Evolutionary conservation across 2,888 invertebrate species (phyloP), one percentile per base, ranked within the genome.

Genomic region (Rhamphomyia laevipes): DNA sequence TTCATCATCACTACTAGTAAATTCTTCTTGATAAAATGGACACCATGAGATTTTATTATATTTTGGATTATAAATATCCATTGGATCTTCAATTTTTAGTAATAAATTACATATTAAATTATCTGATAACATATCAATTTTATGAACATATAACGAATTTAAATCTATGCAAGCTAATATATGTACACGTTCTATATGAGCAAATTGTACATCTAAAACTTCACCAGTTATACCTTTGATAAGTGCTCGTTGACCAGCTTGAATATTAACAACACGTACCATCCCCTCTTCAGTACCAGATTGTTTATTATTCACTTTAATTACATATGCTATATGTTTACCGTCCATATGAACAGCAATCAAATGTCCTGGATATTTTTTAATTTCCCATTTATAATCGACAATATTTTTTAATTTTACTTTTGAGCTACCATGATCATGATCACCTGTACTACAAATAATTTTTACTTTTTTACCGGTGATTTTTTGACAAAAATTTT

Each of bases 151-250:
- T 54, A 95, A 76, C 62, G 93, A 93, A 57, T 77, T 77, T 59
- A 85, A 85, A 69, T 96, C 95, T 46, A 94, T 86, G 58, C 86
- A 86, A 1, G 89, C 95, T 38, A 96, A 71, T 51, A 92, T 76
- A 38, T 86, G 80, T 58, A 86, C 82, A 48, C 79, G 77, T 55
- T 80, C 77, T 43, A 87, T 81, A 65, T 88, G 84, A 4, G 94
- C 90, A 73, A 96, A 96, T 2, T 92, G 82, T 45, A 96, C 70
- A 68, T 96, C 96, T 67, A 88, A 81, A n/a, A 95, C 86, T 66
- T 85, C 77, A 37, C 91, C 92, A 46, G 80, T 80, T 77, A 91
- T 85, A 40, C 90, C 91, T 67, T 90, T 91, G 47, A 95, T 81
- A 18, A 95, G 74, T 2, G 83, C 78, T 48, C 94, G 77, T 58